phyloP scores from a whole-genome alignment of 2,797 vertebrate species.

The Sebastes itinus region DNA sequence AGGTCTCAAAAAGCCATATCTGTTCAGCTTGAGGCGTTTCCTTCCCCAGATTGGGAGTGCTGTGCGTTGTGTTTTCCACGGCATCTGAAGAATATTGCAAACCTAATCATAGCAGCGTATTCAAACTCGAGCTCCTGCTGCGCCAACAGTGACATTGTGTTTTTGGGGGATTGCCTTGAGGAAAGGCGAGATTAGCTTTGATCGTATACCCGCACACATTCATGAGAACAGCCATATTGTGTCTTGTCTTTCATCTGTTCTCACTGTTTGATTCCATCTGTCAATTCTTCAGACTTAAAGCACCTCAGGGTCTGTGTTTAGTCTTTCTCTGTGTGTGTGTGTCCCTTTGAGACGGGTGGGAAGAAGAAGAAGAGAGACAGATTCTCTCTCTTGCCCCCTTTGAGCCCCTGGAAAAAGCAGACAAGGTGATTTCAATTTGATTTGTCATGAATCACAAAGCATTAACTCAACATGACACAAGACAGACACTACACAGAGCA shows the following conservation, averaged over 20 bases:
- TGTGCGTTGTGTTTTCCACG: not conserved
- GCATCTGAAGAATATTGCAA: slow-evolving; percentile 6
- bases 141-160: slow-evolving; percentile 40
- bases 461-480: slow-evolving; percentile 49
- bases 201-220: slow-evolving; percentile 18
- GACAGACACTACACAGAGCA: slow-evolving; percentile 36
- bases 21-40: not conserved
- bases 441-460: slow-evolving; percentile 58
- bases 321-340: slow-evolving; percentile 24
- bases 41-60: not conserved
- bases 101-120: slow-evolving; percentile 42
- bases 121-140: slow-evolving; percentile 34
- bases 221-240: slow-evolving; percentile 17
- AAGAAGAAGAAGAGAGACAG: slow-evolving; percentile 8
- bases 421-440: slow-evolving; percentile 60
- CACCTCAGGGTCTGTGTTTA: slow-evolving; percentile 51
- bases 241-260: slow-evolving; percentile 62
- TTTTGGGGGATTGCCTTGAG: slow-evolving; percentile 50
- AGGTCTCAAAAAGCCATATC: not conserved
- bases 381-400: slow-evolving; percentile 7
- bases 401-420: slow-evolving; percentile 27
- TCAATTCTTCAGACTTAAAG: slow-evolving; percentile 54
- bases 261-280: slow-evolving; percentile 65
- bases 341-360: slow-evolving; percentile 8
- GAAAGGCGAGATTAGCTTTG: slow-evolving; percentile 57